Evolutionary conservation across 1,140 invertebrate genomes (phyloP), one percentile per base, ranked within the genome.

Genomic region (Zaprionus nigranus): DNA sequence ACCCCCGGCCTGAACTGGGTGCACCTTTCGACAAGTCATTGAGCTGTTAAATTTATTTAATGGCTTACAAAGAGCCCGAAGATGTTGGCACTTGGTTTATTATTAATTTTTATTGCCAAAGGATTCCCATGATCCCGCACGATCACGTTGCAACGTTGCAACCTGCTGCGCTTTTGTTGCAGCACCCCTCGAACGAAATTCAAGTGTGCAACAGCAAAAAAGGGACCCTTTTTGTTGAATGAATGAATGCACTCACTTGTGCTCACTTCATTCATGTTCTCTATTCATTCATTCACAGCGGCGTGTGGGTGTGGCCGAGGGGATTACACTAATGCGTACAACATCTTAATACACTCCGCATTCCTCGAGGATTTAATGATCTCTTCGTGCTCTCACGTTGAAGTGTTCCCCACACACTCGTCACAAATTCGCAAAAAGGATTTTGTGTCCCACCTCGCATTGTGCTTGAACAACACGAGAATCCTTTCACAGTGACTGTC

Each of bases 31-130:
- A 81, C 84, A 88, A 88, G 85, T 88, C 84, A 88, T 88, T 90
- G 78, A 88, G 85, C 75, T 88, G 84, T 88, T 88, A 90, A 88
- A 88, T 88, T 88, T 90, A 88, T 88, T 88, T 81, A 88, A 90
- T 88, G 86, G 38, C 56, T 69, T 57, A 69, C 85, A 88, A 82
- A 75, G 69, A 63, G 68, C 75, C 58, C 69, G 15, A 65, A 58
- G 75, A 75, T 85, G 82, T 80, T 81, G 84, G 63, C 84, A 84
- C 81, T 87, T 79, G 84, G 73, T 88, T 84, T 81, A 72, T 90
- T 81, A 88, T 88, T 87, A 78, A 88, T 75, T 87, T 87, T 87
- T 87, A 87, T 87, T 88, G 74, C 85, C 22, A 60, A 72, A 76
- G 75, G 81, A 88, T 87, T 87, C 85, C 85, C 84, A 87, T 79